Base-by-base conservation (phyloP, 2,888 invertebrate species). In the Mythimna pallens region DNA sequence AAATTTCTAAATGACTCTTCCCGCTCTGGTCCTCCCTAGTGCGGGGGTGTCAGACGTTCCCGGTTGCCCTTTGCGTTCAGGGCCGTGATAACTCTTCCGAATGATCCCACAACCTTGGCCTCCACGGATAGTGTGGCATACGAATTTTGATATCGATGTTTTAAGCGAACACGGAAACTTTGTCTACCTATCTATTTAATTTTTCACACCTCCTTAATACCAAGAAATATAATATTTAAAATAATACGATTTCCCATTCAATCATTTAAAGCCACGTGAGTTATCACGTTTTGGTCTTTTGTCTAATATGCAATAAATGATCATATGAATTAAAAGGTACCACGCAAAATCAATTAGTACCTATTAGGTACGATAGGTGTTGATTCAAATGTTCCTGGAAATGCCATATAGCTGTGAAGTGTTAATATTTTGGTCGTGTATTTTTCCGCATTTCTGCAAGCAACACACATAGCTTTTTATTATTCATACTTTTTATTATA, bases 221-320 rank as follows among this genome's bases (percentile, higher is more conserved):
- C 22, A 7, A 36, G 43, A 68, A 75, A 75, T 76, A 47, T 47
- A 5, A 47, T 47, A 43, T 36, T 55, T 25, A 66, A 30, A 17
- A 30, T n/a, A 2, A 30, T 1, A 43, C 62, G 6, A 54, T 65
- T 68, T 62, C 20, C 64, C 34, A 34, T 25, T 30, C 14, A 10
- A 47, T 50, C 10, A 34, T n/a, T 54, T 22, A 34, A 22, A 3
- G 10, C 36, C 55, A 67, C 69, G 63, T 76, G 57, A 67, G 57
- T 7, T 22, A 52, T 59, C 52, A 69, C 63, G 40, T 61, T 8
- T 69, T 58, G 25, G 3, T 66, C 30, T 43, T 72, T 80, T 57
- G 43, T 40, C 40, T 73, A 72, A 73, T 70, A 55, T 62, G 61
- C 40, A 67, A 76, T 80, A 76, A 72, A 80, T 76, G 4, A 64